Evolutionary conservation across 2,888 invertebrate genomes (phyloP), one percentile per base, ranked within the genome.

Genomic region (Litoditis marina): DNA sequence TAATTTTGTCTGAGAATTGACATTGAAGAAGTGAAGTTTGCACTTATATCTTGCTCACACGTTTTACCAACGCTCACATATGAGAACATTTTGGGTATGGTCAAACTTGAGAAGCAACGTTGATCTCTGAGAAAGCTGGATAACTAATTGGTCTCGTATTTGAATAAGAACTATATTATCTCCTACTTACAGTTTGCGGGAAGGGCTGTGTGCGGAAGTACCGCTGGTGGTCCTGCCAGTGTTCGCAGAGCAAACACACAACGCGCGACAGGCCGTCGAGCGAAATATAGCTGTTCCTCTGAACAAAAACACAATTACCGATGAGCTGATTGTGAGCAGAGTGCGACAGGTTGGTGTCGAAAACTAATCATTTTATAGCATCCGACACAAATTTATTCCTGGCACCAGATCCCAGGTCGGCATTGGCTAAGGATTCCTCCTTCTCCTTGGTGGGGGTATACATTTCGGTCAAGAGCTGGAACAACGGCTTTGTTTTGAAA

Each of bases 371-470:
- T 6, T 30, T 50, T 27, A 62, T 28, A 11, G 19, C 22, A 50
- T 56, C 52, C 19, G 50, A 27, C 3, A 57, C 46, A 49, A 62
- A 62, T 39, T 57, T 62, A 27, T 57, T 57, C 22, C 56, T 49
- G 32, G 19, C n/a, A 16, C 19, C 54, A n/a, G n/a, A n/a, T n/a
- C n/a, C n/a, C n/a, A n/a, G n/a, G n/a, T n/a, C n/a, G n/a, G n/a
- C n/a, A n/a, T n/a, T n/a, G n/a, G n/a, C n/a, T n/a, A n/a, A n/a
- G n/a, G n/a, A n/a, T n/a, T n/a, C n/a, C n/a, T n/a, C n/a, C n/a
- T n/a, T n/a, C n/a, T n/a, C n/a, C n/a, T n/a, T n/a, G n/a, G n/a
- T n/a, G n/a, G n/a, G n/a, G n/a, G n/a, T n/a, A n/a, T n/a, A n/a
- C n/a, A n/a, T n/a, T n/a, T n/a, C n/a, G n/a, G n/a, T n/a, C n/a